Conservation (phyloP, 1,140 invertebrate genomes). For the Mizuhopecten yessoensis region DNA sequence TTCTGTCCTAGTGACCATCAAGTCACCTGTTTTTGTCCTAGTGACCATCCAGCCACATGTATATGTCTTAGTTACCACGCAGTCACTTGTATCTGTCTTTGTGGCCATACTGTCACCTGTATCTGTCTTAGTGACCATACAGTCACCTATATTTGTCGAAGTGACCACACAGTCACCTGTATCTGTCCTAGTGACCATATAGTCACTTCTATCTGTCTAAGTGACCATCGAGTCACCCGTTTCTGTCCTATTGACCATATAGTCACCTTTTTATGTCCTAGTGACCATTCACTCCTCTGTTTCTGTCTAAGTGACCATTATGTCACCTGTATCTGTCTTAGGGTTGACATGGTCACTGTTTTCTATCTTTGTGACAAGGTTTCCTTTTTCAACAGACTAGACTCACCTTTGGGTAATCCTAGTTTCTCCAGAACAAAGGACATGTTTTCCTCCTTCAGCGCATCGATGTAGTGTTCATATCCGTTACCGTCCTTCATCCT, state of each 20-base stretch:
- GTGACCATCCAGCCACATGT: not conserved
- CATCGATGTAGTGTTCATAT: not conserved
- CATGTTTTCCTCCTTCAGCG: not conserved
- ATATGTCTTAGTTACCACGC: not conserved
- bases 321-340: too few species aligned
- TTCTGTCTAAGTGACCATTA: too few species aligned
- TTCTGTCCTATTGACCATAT: not conserved
- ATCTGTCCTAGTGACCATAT: conserved; percentile 15
- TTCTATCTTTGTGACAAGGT: too few species aligned
- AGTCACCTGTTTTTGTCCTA: not conserved
- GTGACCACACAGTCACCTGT: not conserved
- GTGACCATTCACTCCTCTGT: too few species aligned
- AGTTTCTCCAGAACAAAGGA: not conserved
- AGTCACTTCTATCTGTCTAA: not conserved
- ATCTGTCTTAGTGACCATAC: conserved; percentile 1
- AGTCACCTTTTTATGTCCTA: too few species aligned
- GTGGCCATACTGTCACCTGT: not conserved
- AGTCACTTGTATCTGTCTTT: not conserved
- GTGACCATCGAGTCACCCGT: not conserved
- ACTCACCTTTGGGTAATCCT: too few species aligned
- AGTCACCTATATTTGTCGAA: not conserved
- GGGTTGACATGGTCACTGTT: too few species aligned
- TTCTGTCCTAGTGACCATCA: not conserved
- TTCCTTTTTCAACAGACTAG: too few species aligned
- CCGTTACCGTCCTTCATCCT: not conserved